phyloP scores from a whole-genome alignment of 2,888 invertebrate genomes.

The Gastrophysa polygoni region DNA sequence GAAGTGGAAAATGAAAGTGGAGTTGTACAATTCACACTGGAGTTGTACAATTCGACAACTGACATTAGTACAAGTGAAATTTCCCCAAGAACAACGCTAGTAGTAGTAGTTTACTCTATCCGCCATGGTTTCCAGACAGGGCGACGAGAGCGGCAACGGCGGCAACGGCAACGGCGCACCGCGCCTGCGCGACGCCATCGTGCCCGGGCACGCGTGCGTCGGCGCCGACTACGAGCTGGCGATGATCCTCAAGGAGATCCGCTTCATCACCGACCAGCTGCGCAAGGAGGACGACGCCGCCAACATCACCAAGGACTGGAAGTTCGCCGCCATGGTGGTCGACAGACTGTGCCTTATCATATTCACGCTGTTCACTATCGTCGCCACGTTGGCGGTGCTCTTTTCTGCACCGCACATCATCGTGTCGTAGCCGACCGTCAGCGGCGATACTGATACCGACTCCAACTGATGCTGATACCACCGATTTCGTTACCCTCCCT shows the following conservation, averaged over 20 bases:
- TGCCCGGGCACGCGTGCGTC: slow-evolving; percentile 83
- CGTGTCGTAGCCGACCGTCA: slow-evolving; percentile 72
- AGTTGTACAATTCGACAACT: too few species aligned
- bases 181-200: slow-evolving; percentile 74
- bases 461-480: too few species aligned
- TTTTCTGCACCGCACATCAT: slow-evolving; percentile 96
- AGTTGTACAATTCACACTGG: too few species aligned
- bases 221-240: slow-evolving; percentile 94
- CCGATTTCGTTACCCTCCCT: too few species aligned
- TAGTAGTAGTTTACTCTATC: too few species aligned
- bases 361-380: slow-evolving; percentile 98
- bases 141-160: slow-evolving; percentile 62
- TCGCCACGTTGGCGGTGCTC: slow-evolving; percentile 96
- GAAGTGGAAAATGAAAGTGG: too few species aligned
- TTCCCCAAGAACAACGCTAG: too few species aligned
- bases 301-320: slow-evolving; percentile 97
- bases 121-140: slow-evolving; percentile 49
- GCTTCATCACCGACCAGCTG: slow-evolving; percentile 92
- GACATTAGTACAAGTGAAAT: too few species aligned
- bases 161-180: slow-evolving; percentile 59
- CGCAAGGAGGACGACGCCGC: slow-evolving; percentile 93
- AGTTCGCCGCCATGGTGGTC: slow-evolving; percentile 99
- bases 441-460: slow-evolving; percentile 5
- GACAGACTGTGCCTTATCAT: slow-evolving; percentile 99
- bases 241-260: slow-evolving; percentile 92